Base-by-base conservation (phyloP, 2,797 vertebrate genomes). In the Spinus olivaceus region DNA sequence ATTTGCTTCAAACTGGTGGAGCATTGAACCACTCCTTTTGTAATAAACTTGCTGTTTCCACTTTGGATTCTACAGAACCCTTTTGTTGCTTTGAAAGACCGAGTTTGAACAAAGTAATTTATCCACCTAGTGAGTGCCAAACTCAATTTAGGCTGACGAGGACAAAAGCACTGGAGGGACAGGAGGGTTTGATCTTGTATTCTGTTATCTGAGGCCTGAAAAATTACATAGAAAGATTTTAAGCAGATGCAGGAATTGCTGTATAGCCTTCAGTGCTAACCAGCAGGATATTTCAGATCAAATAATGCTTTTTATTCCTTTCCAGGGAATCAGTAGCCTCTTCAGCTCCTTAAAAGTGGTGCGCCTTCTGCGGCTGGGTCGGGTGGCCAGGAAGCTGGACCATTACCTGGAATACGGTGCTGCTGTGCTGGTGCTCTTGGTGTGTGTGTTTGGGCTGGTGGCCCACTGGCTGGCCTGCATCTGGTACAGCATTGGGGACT, bases 391-490 rank as follows among this genome's bases (percentile, higher is more conserved):
- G 73, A 99, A 99, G 90, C 92, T 99, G 98, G 99, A 99, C 97
- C 99, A 99, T 97, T 99, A 99, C 86, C 97, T 99, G 96, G 99
- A 99, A 70, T 99, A 99, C 2, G 99, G 99, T 2, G 99, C 99
- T 0, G 99, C 99, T 0, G 99, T 99, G 14, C 98, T 99, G 61
- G 99, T 99, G 47, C 98, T 99, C 84, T 77, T 99, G 97, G 99
- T 99, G 44, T 99, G 99, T 37, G 99, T 99, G 39, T 99, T 99
- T 60, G 99, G 99, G 51, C 98, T 99, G 54, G 99, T 99, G 66
- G 99, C 99, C 70, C 99, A 99, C 97, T 99, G 99, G 99, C 98
- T 99, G 23, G 99, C 99, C 94, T 99, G 99, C 97, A 99, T 99
- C 97, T 99, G 99, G 99, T 99, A 99, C 97, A 99, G 99, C 97